Percentiles rank a stretch among this genome's conserved stretches.
phyloP scores from a whole-genome alignment of 2,113 vertebrate species.

The Onychostruthus taczanowskii region DNA sequence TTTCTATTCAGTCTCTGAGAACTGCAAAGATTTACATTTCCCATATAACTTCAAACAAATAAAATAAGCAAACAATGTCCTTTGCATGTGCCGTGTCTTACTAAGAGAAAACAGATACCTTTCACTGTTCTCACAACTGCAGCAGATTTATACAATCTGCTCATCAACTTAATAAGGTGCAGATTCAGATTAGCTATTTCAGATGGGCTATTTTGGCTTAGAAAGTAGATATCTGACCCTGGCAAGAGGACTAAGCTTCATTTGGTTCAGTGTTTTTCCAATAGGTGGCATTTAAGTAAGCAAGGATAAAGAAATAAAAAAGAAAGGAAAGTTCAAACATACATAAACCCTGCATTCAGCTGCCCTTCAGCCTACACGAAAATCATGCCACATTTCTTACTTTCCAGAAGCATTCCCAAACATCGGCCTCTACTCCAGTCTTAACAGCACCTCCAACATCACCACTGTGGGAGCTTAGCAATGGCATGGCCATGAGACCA shows the following conservation, averaged over 20 bases:
- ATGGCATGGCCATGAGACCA: neutral
- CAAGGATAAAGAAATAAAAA: neutral
- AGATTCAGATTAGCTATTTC: constrained; percentile 3
- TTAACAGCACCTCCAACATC: neutral
- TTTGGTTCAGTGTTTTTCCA: neutral
- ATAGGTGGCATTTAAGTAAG: neutral
- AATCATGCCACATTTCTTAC: neutral
- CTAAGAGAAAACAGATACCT: constrained; percentile 22
- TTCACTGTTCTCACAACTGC: neutral
- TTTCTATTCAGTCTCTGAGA: neutral
- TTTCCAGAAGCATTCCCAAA: neutral
- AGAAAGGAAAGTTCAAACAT: neutral
- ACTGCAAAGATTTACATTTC: neutral
- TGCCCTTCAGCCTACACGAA: neutral
- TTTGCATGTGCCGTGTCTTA: neutral
- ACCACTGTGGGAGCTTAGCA: neutral
- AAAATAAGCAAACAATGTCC: neutral
- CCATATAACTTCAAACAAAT: neutral
- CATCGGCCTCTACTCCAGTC: neutral
- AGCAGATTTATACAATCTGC: neutral
- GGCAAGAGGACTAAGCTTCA: neutral
- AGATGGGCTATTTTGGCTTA: neutral
- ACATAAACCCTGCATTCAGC: neutral
- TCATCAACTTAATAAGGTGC: neutral
- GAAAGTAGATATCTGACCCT: neutral